A percentile compares a stretch with the other conserved stretches of the same genome.
phyloP scores from a whole-genome alignment of 2,113 vertebrate genomes.

The human (Homo sapiens) region DNA sequence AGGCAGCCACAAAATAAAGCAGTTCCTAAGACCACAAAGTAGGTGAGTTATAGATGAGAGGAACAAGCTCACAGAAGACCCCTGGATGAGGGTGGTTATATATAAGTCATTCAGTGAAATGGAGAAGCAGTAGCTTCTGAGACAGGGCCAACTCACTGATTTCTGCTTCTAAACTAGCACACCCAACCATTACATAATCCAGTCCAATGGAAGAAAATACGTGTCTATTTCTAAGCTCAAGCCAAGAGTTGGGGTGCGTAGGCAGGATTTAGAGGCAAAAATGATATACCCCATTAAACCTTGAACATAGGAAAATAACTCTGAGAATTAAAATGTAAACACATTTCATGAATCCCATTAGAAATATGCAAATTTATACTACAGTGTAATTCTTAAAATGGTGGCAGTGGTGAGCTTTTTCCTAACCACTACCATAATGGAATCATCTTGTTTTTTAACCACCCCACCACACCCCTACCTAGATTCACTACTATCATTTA shows the following conservation, averaged over 20 bases:
- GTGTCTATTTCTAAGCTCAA: not conserved
- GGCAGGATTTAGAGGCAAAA: not conserved
- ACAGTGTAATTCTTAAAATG: not conserved
- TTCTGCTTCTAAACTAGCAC: not conserved
- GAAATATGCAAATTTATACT: not conserved
- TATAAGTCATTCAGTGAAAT: not conserved
- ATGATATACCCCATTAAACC: not conserved
- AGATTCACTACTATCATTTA: not conserved
- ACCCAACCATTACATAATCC: not conserved
- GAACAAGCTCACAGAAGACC: not conserved
- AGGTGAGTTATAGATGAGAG: not conserved
- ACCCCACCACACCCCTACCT: not conserved
- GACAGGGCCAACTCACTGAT: not conserved
- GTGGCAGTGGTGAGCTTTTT: not conserved
- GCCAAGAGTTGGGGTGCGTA: not conserved
- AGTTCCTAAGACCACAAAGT: not conserved
- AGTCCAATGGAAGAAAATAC: not conserved
- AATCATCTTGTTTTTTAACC: slow-evolving; percentile 21
- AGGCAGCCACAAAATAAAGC: not conserved
- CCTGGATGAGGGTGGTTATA: not conserved
- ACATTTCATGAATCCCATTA: not conserved
- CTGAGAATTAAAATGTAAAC: not conserved
- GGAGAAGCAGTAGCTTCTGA: not conserved
- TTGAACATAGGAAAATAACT: not conserved
- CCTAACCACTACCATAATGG: not conserved